A percentile compares a stretch with the other conserved stretches of the same genome.
These are phyloP conservation scores for Macrobrachium nipponense DNA, from an alignment of 1,140 invertebrate species.

Conservation along the genomic window DNA sequence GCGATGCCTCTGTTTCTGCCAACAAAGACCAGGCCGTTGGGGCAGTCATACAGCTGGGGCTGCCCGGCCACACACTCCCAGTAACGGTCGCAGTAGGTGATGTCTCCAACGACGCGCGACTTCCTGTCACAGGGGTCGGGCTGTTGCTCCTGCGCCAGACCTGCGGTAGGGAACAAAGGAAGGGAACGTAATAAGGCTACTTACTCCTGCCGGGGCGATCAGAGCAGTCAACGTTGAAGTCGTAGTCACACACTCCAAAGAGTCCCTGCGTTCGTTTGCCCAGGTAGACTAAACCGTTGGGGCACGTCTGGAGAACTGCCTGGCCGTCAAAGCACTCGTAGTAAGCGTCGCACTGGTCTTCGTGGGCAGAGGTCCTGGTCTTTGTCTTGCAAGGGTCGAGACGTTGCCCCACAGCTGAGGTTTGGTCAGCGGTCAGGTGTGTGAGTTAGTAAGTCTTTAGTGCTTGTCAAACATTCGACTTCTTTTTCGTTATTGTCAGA, in stretches of 20 bases:
- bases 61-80: slow-evolving; percentile 86
- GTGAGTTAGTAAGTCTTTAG: not conserved
- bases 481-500: not conserved
- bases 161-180: slow-evolving; percentile 9
- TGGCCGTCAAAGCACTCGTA: slow-evolving; percentile 68
- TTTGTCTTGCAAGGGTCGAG: slow-evolving; percentile 65
- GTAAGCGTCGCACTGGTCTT: slow-evolving; percentile 70
- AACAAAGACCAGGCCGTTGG: slow-evolving; percentile 89
- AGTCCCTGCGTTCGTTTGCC: slow-evolving; percentile 66
- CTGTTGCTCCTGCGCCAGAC: slow-evolving; percentile 67
- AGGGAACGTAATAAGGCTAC: slow-evolving; percentile 51
- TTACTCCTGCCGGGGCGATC: slow-evolving; percentile 67
- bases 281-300: slow-evolving; percentile 70
- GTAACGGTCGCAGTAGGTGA: slow-evolving; percentile 87
- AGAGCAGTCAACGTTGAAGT: slow-evolving; percentile 69
- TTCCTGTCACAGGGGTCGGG: slow-evolving; percentile 84
- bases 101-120: slow-evolving; percentile 79
- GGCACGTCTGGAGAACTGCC: slow-evolving; percentile 67
- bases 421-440: slow-evolving; percentile 32
- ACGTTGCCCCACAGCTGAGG: slow-evolving; percentile 31
- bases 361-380: slow-evolving; percentile 66
- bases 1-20: slow-evolving; percentile 87
- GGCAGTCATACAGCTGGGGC: slow-evolving; percentile 86
- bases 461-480: not conserved
- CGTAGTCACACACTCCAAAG: slow-evolving; percentile 68